Conservation (phyloP, 2,888 invertebrate genomes). For the Leucophenga maculata region DNA sequence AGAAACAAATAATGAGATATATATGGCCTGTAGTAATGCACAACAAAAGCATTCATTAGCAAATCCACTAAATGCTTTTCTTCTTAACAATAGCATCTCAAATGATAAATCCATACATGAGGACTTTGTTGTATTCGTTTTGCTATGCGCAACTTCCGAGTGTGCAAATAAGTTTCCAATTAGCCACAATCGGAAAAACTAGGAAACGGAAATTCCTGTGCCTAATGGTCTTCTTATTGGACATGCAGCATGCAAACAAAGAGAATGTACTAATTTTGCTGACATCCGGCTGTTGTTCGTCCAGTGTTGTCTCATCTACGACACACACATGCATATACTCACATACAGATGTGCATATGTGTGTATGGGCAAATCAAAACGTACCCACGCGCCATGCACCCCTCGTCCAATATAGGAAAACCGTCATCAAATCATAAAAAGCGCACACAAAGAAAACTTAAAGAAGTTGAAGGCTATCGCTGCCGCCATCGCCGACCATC, state of each 20-base stretch:
- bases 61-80: too few species aligned
- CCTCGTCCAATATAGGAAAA: too few species aligned
- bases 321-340: too few species aligned
- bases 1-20: background rate
- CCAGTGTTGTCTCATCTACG: too few species aligned
- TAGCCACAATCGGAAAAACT: constrained; percentile 2
- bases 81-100: constrained; percentile 19
- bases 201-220: constrained; percentile 2
- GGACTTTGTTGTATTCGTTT: constrained; percentile 21
- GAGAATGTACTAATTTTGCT: background rate
- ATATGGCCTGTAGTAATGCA: too few species aligned
- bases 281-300: background rate
- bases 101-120: constrained; percentile 41
- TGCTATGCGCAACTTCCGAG: constrained; percentile 37
- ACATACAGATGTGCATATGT: too few species aligned
- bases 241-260: background rate
- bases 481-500: too few species aligned
- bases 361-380: constrained; percentile 33
- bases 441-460: background rate
- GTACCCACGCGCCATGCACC: too few species aligned
- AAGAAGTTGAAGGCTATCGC: constrained; percentile 6
- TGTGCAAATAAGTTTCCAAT: constrained; percentile 17
- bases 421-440: constrained; percentile 26
- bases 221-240: constrained; percentile 24
- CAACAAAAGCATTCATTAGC: constrained; percentile 9